Evolutionary conservation across 2,797 vertebrate genomes (phyloP).

Genomic region (Microctenopoma steveboyesi): DNA sequence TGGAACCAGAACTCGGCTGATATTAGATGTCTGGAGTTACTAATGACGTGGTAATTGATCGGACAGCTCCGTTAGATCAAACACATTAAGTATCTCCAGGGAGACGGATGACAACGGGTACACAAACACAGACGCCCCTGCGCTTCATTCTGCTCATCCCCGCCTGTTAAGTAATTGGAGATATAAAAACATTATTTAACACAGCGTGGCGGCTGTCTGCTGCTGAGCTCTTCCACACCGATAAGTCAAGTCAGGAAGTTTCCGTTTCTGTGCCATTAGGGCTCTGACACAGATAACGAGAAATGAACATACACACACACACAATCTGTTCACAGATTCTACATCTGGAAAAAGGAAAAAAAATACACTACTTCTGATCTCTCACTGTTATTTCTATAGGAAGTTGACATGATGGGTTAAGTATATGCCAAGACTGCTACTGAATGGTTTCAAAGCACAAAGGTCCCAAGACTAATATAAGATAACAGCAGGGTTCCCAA

Average conservation of each 20-base stretch:
- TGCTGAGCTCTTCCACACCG: conserved; percentile 44
- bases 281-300: conserved; percentile 17
- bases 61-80: conserved; percentile 22
- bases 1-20: conserved; percentile 6
- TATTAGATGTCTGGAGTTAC: background rate
- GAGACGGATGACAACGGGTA: conserved; percentile 10
- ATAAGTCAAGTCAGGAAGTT: conserved; percentile 48
- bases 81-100: conserved; percentile 3
- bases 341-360: too few relatives aligned
- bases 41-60: conserved; percentile 35
- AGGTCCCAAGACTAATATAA: background rate
- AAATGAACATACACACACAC: conserved; percentile 32
- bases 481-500: too few relatives aligned
- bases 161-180: conserved; percentile 49
- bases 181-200: conserved; percentile 60
- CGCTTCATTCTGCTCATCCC: conserved; percentile 19
- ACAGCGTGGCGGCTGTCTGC: conserved; percentile 40
- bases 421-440: background rate
- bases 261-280: conserved; percentile 18
- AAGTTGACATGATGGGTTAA: background rate
- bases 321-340: background rate
- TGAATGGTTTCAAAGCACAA: background rate
- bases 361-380: background rate
- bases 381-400: background rate
- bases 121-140: background rate